Conservation (phyloP, 2,888 invertebrate genomes). For the Andrena dorsata region DNA sequence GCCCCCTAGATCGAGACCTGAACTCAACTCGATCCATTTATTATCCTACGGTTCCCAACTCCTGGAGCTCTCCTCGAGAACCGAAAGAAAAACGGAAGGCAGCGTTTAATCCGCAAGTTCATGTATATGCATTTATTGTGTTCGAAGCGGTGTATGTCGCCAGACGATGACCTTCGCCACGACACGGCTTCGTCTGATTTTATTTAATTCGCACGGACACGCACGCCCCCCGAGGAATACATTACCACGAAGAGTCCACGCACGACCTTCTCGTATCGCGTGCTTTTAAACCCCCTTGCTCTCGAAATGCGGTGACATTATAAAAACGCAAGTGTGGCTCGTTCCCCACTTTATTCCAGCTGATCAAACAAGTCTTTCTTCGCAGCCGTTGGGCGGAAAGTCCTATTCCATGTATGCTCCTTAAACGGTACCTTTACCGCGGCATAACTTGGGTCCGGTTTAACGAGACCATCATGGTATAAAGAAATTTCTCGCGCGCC, state of each 20-base stretch:
- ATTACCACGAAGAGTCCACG: slow-evolving; percentile 15
- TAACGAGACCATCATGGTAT: not conserved
- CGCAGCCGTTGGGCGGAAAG: not conserved
- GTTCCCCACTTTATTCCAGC: slow-evolving; percentile 4
- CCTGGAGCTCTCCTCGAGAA: not conserved
- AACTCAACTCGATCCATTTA: too few species aligned
- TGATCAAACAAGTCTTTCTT: slow-evolving; percentile 11
- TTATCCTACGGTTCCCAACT: not conserved
- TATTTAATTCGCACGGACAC: slow-evolving; percentile 32
- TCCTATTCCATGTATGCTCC: not conserved
- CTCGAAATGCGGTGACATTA: not conserved
- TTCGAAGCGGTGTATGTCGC: slow-evolving; percentile 23
- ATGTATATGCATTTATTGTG: slow-evolving; percentile 15
- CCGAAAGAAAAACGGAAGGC: not conserved
- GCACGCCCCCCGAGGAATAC: slow-evolving; percentile 8
- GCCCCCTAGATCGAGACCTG: too few species aligned
- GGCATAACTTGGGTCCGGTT: not conserved
- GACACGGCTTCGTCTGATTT: slow-evolving; percentile 41
- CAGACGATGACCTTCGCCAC: slow-evolving; percentile 46
- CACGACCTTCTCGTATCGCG: slow-evolving; percentile 24
- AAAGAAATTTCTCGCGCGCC: not conserved
- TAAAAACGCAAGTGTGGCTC: not conserved
- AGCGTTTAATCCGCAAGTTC: slow-evolving; percentile 13
- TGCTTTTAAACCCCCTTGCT: slow-evolving; percentile 20
- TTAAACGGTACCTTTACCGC: not conserved